Percentiles rank a stretch among this genome's conserved stretches.
phyloP scores from a whole-genome alignment of 2,797 vertebrate species.

The Masticophis lateralis region DNA sequence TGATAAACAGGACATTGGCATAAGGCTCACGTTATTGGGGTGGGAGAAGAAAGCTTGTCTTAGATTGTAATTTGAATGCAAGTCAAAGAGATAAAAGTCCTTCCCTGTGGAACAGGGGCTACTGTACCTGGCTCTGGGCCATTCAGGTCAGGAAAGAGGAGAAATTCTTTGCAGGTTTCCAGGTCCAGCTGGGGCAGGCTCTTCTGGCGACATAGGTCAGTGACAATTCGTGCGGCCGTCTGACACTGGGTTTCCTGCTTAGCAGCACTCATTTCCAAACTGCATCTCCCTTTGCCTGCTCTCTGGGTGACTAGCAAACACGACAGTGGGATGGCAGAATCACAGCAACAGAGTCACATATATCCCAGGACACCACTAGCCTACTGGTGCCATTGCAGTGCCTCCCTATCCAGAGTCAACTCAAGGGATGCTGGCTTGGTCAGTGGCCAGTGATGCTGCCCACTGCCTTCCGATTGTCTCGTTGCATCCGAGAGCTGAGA shows the following conservation, averaged over 20 bases:
- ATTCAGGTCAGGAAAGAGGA: constrained; percentile 73
- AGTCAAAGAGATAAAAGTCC: not conserved
- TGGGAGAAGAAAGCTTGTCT: not conserved
- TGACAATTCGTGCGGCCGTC: constrained; percentile 72
- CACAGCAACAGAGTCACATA: not conserved
- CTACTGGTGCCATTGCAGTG: not conserved
- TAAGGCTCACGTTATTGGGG: fast-evolving
- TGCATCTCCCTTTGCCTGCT: constrained; percentile 58
- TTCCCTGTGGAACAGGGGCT: constrained; percentile 36
- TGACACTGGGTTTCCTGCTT: constrained; percentile 68
- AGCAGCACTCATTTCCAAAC: constrained; percentile 67
- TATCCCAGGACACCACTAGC: not conserved
- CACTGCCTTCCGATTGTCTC: constrained; percentile 35
- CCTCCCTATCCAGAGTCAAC: not conserved
- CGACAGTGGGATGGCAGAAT: not conserved
- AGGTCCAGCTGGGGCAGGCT: constrained; percentile 72
- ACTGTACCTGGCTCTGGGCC: constrained; percentile 53
- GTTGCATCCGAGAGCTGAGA: constrained; percentile 56
- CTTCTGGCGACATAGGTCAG: constrained; percentile 70
- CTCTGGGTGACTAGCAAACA: constrained; percentile 36
- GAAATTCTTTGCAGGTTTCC: constrained; percentile 79
- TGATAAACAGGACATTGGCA: not conserved
- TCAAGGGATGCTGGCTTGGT: not conserved
- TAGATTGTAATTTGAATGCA: fast-evolving
- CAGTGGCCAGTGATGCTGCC: not conserved